Evolutionary conservation across 1,140 invertebrate species (phyloP), one percentile per base, ranked within the genome.

Genomic region (Polyergus mexicanus): DNA sequence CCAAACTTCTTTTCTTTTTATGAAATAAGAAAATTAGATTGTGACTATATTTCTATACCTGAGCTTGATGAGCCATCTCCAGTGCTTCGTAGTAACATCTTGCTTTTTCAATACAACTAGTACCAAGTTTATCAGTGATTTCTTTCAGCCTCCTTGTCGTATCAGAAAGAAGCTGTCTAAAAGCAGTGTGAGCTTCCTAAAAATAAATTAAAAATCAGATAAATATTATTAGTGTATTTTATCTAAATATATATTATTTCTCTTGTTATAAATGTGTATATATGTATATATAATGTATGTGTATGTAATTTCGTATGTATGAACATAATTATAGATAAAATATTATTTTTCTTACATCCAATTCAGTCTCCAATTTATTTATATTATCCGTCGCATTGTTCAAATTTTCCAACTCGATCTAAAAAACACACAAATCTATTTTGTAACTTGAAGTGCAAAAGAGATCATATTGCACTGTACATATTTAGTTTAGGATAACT

Each of bases 301-400:
- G 41, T 44, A 44, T 44, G 10, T 44, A 3, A 10, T 44, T 44
- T 10, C 0, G 41, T 44, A 16, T 13, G 13, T 16, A 47, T 16
- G 44, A 47, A 47, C 13, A 58, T 60, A 51, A 28, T 28, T 60
- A 74, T 75, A 51, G 54, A 56, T 28, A 25, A 62, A 69, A 72
- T 32, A 87, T 38, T 63, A 60, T 66, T 93, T 97, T 97, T 98
- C 97, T 98, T 95, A 99, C 98, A 96, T 99, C 98, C 83, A 99
- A 96, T 94, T 99, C 98, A 91, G 98, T 96, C 96, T 99, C 99
- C 89, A 99, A 95, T 95, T 97, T 98, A 94, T 99, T 99, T 93
- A 99, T 99, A 93, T 99, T 98, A 95, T 99, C 98, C 44, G 98
- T 99, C 41, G 98, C 98, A 91, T 97, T 98, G 94, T 99, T 99